phyloP scores from a whole-genome alignment of 2,888 invertebrate genomes.

The Urechis unicinctus region DNA sequence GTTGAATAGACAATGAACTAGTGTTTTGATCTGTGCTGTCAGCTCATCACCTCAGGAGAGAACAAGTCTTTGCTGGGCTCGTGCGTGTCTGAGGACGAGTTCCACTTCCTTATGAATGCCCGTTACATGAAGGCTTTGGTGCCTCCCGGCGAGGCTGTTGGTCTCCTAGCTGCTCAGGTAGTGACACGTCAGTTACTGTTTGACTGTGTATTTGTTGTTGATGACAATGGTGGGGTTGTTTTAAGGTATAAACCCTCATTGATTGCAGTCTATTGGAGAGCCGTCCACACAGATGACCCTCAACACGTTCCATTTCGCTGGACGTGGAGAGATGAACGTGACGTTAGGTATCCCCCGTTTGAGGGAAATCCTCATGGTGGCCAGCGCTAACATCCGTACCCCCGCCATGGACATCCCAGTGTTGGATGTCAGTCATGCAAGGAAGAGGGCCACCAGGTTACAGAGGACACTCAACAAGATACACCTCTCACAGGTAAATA shows the following conservation, averaged over 20 bases:
- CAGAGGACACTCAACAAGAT: slow-evolving; percentile 71
- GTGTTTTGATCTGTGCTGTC: too few species aligned
- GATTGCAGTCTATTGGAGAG: slow-evolving; percentile 78
- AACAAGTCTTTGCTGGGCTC: too few species aligned
- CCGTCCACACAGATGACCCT: slow-evolving; percentile 99
- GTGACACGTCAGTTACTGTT: not conserved
- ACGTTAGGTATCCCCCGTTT: slow-evolving; percentile 97
- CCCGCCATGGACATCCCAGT: slow-evolving; percentile 95
- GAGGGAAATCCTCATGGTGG: slow-evolving; percentile 91
- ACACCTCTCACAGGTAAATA: slow-evolving; percentile 64
- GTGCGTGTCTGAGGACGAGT: too few species aligned
- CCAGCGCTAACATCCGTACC: slow-evolving; percentile 86
- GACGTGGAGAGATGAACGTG: slow-evolving; percentile 99
- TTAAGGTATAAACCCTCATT: not conserved
- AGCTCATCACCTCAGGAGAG: too few species aligned
- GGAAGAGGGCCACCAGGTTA: slow-evolving; percentile 62
- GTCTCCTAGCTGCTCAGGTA: slow-evolving; percentile 85
- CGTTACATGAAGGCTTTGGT: slow-evolving; percentile 73
- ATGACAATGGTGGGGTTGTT: not conserved
- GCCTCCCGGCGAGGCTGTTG: slow-evolving; percentile 92
- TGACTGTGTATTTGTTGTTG: not conserved
- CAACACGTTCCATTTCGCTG: slow-evolving; percentile 99
- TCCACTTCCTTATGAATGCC: slow-evolving; percentile 67
- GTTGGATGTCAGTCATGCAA: slow-evolving; percentile 43
- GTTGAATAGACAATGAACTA: too few species aligned